Evolutionary conservation across 1,140 invertebrate species (phyloP).

Genomic region (Seison nebaliae): DNA sequence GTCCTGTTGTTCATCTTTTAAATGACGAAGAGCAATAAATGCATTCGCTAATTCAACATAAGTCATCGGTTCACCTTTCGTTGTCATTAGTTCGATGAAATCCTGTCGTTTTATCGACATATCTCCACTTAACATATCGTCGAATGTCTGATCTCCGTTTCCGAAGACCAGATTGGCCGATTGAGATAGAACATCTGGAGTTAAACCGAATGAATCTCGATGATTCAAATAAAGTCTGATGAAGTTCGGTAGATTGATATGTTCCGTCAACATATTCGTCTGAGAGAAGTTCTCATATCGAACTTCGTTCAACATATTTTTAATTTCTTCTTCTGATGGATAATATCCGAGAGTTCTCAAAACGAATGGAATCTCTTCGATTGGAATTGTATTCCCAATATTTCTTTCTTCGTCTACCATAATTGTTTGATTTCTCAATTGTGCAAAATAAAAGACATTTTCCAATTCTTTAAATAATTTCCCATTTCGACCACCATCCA

Average conservation of each 20-base stretch:
- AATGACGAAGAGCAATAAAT: too few relatives aligned
- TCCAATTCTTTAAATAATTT: slow-evolving; percentile 41
- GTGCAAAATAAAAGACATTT: slow-evolving; percentile 43
- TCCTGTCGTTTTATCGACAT: too few relatives aligned
- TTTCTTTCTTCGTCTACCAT: slow-evolving; percentile 34
- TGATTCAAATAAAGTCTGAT: slow-evolving; percentile 44
- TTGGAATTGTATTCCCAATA: slow-evolving; percentile 34
- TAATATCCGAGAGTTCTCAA: slow-evolving; percentile 46
- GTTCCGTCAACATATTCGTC: slow-evolving; percentile 29
- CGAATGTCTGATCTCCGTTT: too few relatives aligned
- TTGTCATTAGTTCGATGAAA: too few relatives aligned
- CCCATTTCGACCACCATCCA: slow-evolving; percentile 30
- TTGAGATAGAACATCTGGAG: too few relatives aligned
- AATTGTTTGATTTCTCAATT: slow-evolving; percentile 31
- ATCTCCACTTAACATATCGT: too few relatives aligned
- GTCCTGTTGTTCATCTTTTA: too few relatives aligned
- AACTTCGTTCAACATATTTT: slow-evolving; percentile 40
- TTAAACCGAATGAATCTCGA: slow-evolving; percentile 33
- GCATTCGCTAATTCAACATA: too few relatives aligned
- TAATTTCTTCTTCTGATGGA: slow-evolving; percentile 42
- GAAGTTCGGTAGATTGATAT: slow-evolving; percentile 41
- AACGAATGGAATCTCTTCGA: slow-evolving; percentile 40
- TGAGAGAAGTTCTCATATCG: slow-evolving; percentile 35
- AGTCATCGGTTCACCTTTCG: too few relatives aligned
- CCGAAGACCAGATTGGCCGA: too few relatives aligned